A percentile compares a stretch with the other conserved stretches of the same genome.
Conservation (phyloP, 2,888 invertebrate genomes). For the Sympetrum striolatum region DNA sequence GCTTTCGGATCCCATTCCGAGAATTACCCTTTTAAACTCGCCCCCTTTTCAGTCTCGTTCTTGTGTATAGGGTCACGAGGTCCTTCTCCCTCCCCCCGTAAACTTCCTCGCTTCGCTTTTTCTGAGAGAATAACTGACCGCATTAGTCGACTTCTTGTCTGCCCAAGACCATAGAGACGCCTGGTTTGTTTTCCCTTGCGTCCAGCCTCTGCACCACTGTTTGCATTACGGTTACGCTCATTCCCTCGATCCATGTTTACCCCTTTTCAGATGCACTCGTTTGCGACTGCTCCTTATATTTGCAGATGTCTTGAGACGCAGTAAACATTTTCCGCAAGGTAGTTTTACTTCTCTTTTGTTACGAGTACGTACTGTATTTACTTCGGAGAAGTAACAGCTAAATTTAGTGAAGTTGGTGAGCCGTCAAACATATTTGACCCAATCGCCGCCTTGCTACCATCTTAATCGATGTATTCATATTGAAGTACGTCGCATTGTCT, state of each 20-base stretch:
- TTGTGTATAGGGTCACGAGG: neutral
- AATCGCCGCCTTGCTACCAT: neutral
- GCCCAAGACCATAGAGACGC: neutral
- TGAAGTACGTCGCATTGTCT: neutral
- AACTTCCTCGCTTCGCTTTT: neutral
- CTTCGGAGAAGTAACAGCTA: too few species aligned
- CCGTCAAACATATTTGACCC: too few species aligned
- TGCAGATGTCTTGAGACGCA: too few species aligned
- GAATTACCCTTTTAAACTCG: neutral
- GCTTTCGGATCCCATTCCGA: neutral
- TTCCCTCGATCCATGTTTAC: neutral
- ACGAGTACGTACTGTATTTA: too few species aligned
- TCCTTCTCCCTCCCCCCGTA: neutral
- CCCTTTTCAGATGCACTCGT: neutral
- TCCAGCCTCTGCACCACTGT: neutral
- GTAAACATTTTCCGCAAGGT: too few species aligned
- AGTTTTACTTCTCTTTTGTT: too few species aligned
- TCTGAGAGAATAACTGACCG: neutral
- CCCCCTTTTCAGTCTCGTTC: neutral
- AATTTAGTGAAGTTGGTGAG: too few species aligned
- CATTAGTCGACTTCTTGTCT: constrained; percentile 18
- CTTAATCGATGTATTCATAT: neutral
- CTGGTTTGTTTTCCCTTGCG: neutral
- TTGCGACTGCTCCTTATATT: too few species aligned
- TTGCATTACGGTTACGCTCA: neutral